Evolutionary conservation across 2,113 vertebrate species (phyloP).

Genomic region (Erythrocercus mccallii): DNA sequence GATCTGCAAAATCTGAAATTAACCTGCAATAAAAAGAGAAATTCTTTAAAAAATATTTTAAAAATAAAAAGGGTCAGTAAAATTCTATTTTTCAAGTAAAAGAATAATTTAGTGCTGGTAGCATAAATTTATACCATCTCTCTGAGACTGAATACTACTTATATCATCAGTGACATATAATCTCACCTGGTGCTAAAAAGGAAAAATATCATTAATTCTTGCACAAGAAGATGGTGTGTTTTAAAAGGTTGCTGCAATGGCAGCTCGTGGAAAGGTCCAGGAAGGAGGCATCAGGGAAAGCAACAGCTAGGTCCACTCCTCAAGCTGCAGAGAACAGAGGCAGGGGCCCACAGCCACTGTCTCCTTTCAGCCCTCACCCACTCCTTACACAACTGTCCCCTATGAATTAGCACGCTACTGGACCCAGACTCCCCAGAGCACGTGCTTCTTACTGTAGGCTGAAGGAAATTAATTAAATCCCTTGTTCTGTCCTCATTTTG

Average conservation of each 20-base stretch:
- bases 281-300: not conserved
- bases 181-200: not conserved
- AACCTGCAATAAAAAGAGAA: not conserved
- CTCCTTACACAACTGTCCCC: not conserved
- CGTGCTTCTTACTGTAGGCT: rapidly evolving
- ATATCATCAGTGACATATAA: not conserved
- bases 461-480: not conserved
- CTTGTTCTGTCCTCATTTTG: not conserved
- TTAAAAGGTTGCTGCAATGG: not conserved
- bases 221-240: not conserved
- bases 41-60: not conserved
- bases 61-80: not conserved
- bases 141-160: not conserved
- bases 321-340: not conserved
- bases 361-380: not conserved
- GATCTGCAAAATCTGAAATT: not conserved
- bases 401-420: rapidly evolving
- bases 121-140: not conserved
- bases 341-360: not conserved
- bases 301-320: rapidly evolving
- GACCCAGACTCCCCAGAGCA: not conserved
- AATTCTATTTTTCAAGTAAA: not conserved
- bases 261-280: not conserved
- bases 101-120: not conserved
- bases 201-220: not conserved